Percentiles rank a stretch among this genome's conserved stretches.
These are phyloP conservation scores for Karalla daura DNA, from an alignment of 2,797 vertebrate species.

Conservation along the genomic window DNA sequence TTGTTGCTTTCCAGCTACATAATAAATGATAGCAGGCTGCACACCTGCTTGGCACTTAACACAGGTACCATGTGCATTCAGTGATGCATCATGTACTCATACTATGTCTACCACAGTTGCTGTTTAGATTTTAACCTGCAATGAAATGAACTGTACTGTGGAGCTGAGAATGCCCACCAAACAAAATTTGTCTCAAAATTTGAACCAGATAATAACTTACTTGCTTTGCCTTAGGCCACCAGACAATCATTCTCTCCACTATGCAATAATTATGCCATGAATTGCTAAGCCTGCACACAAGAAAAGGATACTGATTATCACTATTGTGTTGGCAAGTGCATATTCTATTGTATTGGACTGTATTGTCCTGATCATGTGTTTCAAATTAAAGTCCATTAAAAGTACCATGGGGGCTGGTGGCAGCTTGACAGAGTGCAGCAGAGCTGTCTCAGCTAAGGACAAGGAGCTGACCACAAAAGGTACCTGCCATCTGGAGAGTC, in stretches of 20 bases:
- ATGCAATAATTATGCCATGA: constrained; percentile 50
- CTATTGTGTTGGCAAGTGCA: constrained; percentile 37
- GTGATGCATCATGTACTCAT: constrained; percentile 6
- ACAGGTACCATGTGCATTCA: neutral
- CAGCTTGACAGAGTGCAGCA: constrained; percentile 44
- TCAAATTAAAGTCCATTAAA: constrained; percentile 72
- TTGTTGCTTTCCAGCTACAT: constrained; percentile 31
- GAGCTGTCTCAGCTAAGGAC: constrained; percentile 64
- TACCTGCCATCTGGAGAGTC: constrained; percentile 79
- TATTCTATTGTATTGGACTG: too few species aligned
- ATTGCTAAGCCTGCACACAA: constrained; percentile 31
- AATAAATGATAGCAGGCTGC: constrained; percentile 36
- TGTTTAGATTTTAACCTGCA: neutral
- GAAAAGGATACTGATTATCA: constrained; percentile 41
- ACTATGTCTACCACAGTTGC: neutral
- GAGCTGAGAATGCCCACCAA: neutral
- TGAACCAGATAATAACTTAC: constrained; percentile 11
- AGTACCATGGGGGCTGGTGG: constrained; percentile 33
- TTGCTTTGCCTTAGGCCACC: constrained; percentile 1
- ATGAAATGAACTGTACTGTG: neutral
- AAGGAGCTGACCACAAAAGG: constrained; percentile 72
- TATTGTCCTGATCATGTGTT: constrained; percentile 64
- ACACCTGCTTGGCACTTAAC: constrained; percentile 36
- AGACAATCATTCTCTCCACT: constrained; percentile 29
- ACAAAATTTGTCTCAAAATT: neutral